These are phyloP conservation scores for Ectobius pallidus DNA, from an alignment of 2,888 invertebrate species.

Conservation along the genomic window DNA sequence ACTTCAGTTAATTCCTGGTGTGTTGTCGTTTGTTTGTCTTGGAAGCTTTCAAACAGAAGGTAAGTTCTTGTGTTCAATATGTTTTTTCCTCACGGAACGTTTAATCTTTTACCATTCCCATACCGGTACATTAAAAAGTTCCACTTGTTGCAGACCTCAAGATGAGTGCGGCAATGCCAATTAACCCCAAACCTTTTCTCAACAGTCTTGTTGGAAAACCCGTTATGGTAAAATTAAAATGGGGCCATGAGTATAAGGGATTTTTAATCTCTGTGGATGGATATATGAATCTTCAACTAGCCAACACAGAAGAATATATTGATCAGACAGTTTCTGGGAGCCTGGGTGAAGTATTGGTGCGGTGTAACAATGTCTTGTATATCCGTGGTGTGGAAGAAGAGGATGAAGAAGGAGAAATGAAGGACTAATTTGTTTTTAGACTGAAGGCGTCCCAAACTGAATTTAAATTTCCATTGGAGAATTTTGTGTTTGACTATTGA, in stretches of 20 bases:
- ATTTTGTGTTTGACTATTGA: background rate
- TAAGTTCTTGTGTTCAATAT: no score
- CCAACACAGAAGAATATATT: conserved; percentile 97
- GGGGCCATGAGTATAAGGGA: conserved; percentile 99
- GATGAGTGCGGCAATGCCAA: conserved; percentile 89
- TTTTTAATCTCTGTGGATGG: conserved; percentile 97
- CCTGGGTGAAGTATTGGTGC: conserved; percentile 94
- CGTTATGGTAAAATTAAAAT: conserved; percentile 96
- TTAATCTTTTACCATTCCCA: no score
- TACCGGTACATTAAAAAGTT: no score
- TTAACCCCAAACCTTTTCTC: conserved; percentile 98
- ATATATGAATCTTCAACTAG: conserved; percentile 98
- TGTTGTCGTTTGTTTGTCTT: no score
- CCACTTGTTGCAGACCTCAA: no score
- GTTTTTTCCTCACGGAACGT: no score
- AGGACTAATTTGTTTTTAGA: conserved; percentile 65
- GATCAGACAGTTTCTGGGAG: conserved; percentile 91
- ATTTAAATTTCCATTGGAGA: background rate
- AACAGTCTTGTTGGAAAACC: conserved; percentile 98
- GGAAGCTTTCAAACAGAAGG: no score
- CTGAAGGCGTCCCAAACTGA: background rate
- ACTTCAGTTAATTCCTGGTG: no score
- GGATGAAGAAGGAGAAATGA: conserved; percentile 97
- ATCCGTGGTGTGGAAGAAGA: conserved; percentile 95
- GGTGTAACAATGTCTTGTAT: conserved; percentile 97